Percentiles rank a stretch among this genome's conserved stretches.
Evolutionary conservation across 2,888 invertebrate genomes (phyloP).

Genomic region (Oscheius sp.): DNA sequence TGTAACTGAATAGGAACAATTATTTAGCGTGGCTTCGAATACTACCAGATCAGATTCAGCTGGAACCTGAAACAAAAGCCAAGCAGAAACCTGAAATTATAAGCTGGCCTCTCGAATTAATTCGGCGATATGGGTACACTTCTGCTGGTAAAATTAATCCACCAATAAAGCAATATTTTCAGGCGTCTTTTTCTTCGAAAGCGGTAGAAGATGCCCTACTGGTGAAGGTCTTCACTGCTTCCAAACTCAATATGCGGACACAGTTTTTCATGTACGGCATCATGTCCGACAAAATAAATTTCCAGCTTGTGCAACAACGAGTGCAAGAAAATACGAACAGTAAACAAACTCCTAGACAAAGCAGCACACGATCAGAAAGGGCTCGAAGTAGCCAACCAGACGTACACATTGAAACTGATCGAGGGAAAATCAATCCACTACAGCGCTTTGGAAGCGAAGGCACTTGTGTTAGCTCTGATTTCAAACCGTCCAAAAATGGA

Average conservation of each 20-base stretch:
- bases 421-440: constrained; percentile 49
- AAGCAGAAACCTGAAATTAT: constrained; percentile 52
- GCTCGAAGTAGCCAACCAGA: constrained; percentile 8
- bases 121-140: constrained; percentile 66
- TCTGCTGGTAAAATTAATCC: constrained; percentile 50
- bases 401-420: constrained; percentile 13
- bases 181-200: constrained; percentile 67
- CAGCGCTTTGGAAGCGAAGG: constrained; percentile 65
- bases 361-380: constrained; percentile 11
- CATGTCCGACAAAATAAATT: neutral
- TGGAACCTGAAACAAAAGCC: constrained; percentile 32
- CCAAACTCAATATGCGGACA: constrained; percentile 64
- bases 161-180: constrained; percentile 47
- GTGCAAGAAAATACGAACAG: constrained; percentile 51
- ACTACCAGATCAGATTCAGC: constrained; percentile 11
- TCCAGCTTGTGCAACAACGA: constrained; percentile 53
- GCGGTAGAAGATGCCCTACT: constrained; percentile 63
- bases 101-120: constrained; percentile 62
- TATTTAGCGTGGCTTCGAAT: constrained; percentile 58
- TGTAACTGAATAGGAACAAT: too few relatives aligned
- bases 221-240: constrained; percentile 69
- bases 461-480: constrained; percentile 5
- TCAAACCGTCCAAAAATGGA: constrained; percentile 4
- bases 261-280: constrained; percentile 59
- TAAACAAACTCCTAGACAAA: constrained; percentile 31